Evolutionary conservation across 1,140 invertebrate genomes (phyloP).

Genomic region (Cydia pomonella): DNA sequence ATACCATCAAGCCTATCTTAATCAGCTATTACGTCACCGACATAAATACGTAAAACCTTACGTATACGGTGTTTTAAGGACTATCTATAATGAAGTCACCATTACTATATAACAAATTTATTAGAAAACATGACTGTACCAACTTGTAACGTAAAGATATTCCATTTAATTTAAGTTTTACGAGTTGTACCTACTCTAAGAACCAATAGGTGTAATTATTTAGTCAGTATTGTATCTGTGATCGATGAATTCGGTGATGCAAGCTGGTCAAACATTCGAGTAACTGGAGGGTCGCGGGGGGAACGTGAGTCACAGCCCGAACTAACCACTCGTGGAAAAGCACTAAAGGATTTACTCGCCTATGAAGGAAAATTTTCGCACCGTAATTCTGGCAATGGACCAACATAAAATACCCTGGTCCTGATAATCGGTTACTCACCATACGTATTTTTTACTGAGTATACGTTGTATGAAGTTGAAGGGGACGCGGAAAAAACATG

Average conservation of each 20-base stretch:
- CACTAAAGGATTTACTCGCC: constrained; percentile 5
- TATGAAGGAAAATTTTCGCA: constrained; percentile 5
- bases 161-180: background rate
- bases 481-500: too few species aligned
- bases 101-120: too few species aligned
- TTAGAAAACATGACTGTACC: background rate
- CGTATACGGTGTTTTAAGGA: too few species aligned
- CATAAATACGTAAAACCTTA: too few species aligned
- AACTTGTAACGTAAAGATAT: background rate
- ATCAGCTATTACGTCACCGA: too few species aligned
- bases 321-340: constrained; percentile 6
- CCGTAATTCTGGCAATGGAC: background rate
- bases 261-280: constrained; percentile 31
- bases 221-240: constrained; percentile 10
- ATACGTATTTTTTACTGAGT: too few species aligned
- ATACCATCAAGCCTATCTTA: too few species aligned
- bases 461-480: too few species aligned
- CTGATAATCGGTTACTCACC: too few species aligned
- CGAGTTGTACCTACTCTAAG: background rate
- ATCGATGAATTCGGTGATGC: constrained; percentile 35
- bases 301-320: constrained; percentile 17
- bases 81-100: too few species aligned
- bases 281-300: background rate
- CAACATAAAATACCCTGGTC: too few species aligned
- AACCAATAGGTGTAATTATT: background rate